Evolutionary conservation across 2,888 invertebrate species (phyloP), one percentile per base, ranked within the genome.

Genomic region (Acleris laterana): DNA sequence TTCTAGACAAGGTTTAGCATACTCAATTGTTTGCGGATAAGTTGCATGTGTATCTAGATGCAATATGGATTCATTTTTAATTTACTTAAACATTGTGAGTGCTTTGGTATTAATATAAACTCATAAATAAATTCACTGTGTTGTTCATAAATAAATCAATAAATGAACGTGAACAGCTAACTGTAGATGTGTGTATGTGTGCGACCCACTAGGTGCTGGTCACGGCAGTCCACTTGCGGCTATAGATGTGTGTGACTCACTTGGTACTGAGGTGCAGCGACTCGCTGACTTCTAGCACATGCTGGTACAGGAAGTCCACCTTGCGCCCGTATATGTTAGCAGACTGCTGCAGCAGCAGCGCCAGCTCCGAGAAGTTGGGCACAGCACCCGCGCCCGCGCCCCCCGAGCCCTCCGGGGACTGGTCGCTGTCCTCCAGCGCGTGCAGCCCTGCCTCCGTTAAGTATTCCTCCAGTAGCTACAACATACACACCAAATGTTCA

Each of bases 321-420:
- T 96, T 95, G 79, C 95, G 95, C 49, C 94, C 94, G 85, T 96
- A 97, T 58, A 96, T 94, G 77, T 92, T 89, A 20, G 95, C 94
- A 19, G 96, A 95, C 79, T 95, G 95, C 87, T 97, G 96, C 71
- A 97, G 84, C 69, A 97, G 88, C 72, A 97, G 83, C n/a, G 96
- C 97, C 66, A 96, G 95, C 88, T 97, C 96, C 1, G 95, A 94
- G 89, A 96, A 97, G 85, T 96, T 96, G 77, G 94, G 94, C 50
- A 71, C 72, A 6, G 44, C 66, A 22, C 53, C 65, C 17, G 38
- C 49, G 28, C 28, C 46, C 52, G 22, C 5, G 11, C 48, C 28
- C n/a, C 11, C 60, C 19, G 5, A 48, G 9, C n/a, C 19, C n/a
- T 52, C 70, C 7, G 17, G 59, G 19, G 22, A 57, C 20, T 56